Evolutionary conservation across 2,113 vertebrate species (phyloP).

Genomic region (Bombycilla garrulus): DNA sequence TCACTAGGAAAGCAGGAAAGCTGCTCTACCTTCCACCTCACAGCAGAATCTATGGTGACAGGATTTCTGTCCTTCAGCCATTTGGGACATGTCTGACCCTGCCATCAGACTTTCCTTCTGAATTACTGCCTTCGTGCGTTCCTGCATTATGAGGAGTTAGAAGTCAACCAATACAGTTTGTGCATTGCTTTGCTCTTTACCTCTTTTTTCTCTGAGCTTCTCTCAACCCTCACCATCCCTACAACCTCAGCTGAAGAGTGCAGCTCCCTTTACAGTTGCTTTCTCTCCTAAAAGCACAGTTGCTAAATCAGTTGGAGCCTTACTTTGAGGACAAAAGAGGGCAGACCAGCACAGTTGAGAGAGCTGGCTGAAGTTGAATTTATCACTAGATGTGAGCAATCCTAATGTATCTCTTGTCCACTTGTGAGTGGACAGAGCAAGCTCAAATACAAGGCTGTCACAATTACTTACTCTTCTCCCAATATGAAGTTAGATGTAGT

Average conservation of each 20-base stretch:
- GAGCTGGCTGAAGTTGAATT: neutral
- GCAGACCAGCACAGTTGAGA: neutral
- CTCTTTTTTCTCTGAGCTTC: neutral
- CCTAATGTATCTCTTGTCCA: neutral
- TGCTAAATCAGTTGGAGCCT: neutral
- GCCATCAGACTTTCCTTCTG: neutral
- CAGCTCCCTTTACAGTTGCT: neutral
- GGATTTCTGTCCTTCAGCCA: neutral
- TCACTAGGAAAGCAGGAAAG: neutral
- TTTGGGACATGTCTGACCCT: neutral
- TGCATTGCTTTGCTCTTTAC: neutral
- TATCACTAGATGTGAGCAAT: neutral
- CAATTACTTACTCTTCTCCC: neutral
- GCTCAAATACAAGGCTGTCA: neutral
- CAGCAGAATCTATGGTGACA: neutral
- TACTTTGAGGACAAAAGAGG: neutral
- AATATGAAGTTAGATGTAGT: neutral
- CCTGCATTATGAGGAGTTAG: neutral
- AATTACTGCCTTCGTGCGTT: neutral
- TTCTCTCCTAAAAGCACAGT: neutral
- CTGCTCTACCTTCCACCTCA: neutral
- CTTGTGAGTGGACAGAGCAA: neutral
- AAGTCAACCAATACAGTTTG: neutral
- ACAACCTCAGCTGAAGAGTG: neutral
- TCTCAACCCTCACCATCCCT: neutral